Evolutionary conservation across 2,888 invertebrate species (phyloP), one percentile per base, ranked within the genome.

Genomic region (Agapetus fuscipes): DNA sequence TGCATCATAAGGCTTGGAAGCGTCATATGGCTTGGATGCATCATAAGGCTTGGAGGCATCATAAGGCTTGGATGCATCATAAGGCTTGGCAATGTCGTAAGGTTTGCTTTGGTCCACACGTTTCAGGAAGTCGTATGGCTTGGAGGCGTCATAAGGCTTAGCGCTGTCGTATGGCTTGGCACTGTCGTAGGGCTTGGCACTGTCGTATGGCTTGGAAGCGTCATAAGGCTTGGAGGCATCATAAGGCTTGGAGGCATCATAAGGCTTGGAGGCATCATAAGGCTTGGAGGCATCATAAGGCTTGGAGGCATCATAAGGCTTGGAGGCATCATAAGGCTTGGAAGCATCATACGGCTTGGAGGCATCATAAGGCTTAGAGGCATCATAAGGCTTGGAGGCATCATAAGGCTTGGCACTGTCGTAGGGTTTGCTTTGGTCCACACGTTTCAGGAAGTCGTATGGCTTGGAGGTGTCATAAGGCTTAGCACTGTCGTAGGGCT

Each of bases 231-330:
- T 28, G 13, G 20, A 4, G 20, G 5, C 9, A 17, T 24, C 34
- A 24, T 34, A 34, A 9, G 34, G 25, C 14, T 34, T 35, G 11
- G 16, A 12, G 2, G 15, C 24, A 7, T 26, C 34, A 16, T 34
- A 34, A 13, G 34, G 20, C 24, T 33, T 33, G 33, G 17, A 11
- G 4, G 6, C n/a, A 28, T 28, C 28, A n/a, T 28, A 28, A 28
- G 28, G 11, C 28, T 28, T 28, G 6, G 28, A 4, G 5, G 4
- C n/a, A n/a, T 28, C 28, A n/a, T 28, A 28, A n/a, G 28, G n/a
- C 28, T 28, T 28, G 28, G 28, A 4, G n/a, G 4, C 5, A 28
- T 28, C 28, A n/a, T 28, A 28, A n/a, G 28, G 11, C 28, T 28
- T 28, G 28, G 17, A n/a, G 1, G 3, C 3, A n/a, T 28, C 28